Evolutionary conservation across 2,888 invertebrate species (phyloP), one percentile per base, ranked within the genome.

Genomic region (Agyllia agylla): DNA sequence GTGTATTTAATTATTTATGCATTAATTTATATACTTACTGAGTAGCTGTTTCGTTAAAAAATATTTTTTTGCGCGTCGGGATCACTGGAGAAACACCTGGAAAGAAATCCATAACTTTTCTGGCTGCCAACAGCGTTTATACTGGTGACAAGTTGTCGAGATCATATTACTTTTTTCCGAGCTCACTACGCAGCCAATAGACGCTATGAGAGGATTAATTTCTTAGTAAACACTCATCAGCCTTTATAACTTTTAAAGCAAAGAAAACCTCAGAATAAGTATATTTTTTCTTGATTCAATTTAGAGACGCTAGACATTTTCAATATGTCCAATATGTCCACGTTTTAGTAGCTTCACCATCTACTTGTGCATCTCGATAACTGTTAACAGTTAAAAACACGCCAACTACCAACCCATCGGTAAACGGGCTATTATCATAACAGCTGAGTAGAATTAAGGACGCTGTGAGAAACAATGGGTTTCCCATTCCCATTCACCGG

Each of bases 391-490:
- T 64, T 24, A 9, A 11, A 70, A 31, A 75, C 4, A 13, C 33
- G 20, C 35, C 1, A 31, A 33, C 33, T 20, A 35, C 20, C 77
- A 35, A 49, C 85, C 42, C 38, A 77, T 30, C 86, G 81, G 38
- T 82, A 3, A 13, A 73, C 84, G n/a, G 79, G 77, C 88, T 90
- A 93, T 94, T 93, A 94, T 94, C 93, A 94, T 93, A 95, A 94
- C 93, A 94, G 92, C 95, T 95, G 94, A 95, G 93, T 94, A 93
- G 94, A 95, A 96, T 96, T 96, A 96, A 96, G 96, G 96, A 96
- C 95, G 94, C 93, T 95, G 92, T 95, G 95, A 95, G 95, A 96
- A 96, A 97, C 97, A 97, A 97, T 97, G 96, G 96, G 95, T 96
- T 97, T 97, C 96, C 96, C 96, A 96, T 96, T 96, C 96, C 95